Evolutionary conservation across 2,888 invertebrate species (phyloP), one percentile per base, ranked within the genome.

Genomic region (Drosophila macrospina): DNA sequence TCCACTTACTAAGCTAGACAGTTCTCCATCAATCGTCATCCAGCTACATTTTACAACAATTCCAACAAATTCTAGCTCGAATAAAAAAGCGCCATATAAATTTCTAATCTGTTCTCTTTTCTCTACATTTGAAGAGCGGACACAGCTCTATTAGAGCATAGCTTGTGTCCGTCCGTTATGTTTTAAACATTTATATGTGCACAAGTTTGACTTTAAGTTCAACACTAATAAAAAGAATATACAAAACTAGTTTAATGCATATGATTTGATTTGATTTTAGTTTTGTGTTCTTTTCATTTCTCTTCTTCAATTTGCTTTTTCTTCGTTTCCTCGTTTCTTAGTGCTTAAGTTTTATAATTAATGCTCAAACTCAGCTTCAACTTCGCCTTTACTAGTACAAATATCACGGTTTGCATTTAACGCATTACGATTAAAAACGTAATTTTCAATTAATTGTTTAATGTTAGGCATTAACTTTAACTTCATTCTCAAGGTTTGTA

Each of bases 341-440:
- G 41, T 54, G 52, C 20, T 64, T 73, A 65, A 52, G 56, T 65
- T 60, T 41, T 42, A 50, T 54, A 78, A 79, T 75, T 77, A 77
- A 75, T 75, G 63, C 75, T 79, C 68, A 54, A 75, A 79, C 68
- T 64, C 28, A 65, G 62, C 57, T 42, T 61, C 54, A 36, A 36
- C 44, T 28, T 74, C 77, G 74, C 80, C 80, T 73, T 88, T 88
- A 90, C 90, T 90, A 90, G 88, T 90, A 89, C 90, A 90, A 90
- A 90, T 90, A 90, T 90, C 90, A 90, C 90, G 91, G 84, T 84
- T 87, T 82, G 76, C 76, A 64, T 72, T 69, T 80, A 74, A 74
- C 62, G 76, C 80, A 45, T 75, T 76, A 66, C 79, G 71, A 63
- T 41, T 71, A 52, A 50, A 73, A 76, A 66, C 75, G 76, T 69